Evolutionary conservation across 1,140 invertebrate genomes (phyloP), one percentile per base, ranked within the genome.

Genomic region (Anastrepha ludens): DNA sequence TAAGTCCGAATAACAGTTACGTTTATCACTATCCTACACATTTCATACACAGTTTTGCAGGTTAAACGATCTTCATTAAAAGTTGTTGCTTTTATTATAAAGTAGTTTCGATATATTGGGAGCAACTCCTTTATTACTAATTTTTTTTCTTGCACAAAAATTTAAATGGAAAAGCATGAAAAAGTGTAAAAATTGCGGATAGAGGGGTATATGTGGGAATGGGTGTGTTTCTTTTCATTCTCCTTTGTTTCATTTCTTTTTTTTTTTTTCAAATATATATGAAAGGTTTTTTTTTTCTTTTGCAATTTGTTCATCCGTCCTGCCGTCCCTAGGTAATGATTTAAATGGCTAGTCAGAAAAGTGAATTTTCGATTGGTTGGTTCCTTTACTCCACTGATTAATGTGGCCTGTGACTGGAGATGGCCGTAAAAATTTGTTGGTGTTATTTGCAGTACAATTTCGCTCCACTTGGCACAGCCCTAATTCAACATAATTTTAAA

Each of bases 221-320:
- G 74, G 74, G 74, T 81, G 74, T 81, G 74, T 81, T 74, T 20
- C 74, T 50, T 41, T 11, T 70, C 15, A 39, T 47, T 47, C 44
- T 47, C 11, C 15, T 74, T 74, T 39, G 3, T 67, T 39, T 67
- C 65, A 67, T 41, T 74, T 74, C 39, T 17, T 15, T 3, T 47
- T 39, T 74, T 4, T 2, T 3, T 74, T 44, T 74, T 13, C 39
- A 74, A 44, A 44, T 44, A 74, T 7, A 74, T 58, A 29, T 29
- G 29, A 29, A 29, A 29, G 0, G 29, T 1, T 29, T 29, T 0
- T 29, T 29, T 29, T 29, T 29, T 29, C 29, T 29, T 29, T 29
- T 29, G 29, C 29, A 29, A 29, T 29, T 29, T 29, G 29, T 29
- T 1, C 29, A 29, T 29, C 29, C 29, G 29, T 29, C 1, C 29